Conservation (phyloP, 2,888 invertebrate species). For the Nudaria mundana region DNA sequence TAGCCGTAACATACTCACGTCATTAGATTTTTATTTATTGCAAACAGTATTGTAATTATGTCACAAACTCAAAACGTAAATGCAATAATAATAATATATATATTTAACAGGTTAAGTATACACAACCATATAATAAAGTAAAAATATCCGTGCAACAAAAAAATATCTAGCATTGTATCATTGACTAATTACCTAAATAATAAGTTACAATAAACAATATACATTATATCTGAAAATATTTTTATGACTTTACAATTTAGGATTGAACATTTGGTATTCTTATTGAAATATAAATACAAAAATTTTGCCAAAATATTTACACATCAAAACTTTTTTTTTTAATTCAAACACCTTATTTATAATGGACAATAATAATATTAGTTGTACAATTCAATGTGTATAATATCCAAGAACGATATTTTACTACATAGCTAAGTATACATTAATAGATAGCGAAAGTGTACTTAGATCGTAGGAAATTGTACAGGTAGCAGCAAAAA, state of each 20-base stretch:
- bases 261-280: slow-evolving; percentile 55
- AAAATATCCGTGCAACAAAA: slow-evolving; percentile 40
- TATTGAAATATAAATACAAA: slow-evolving; percentile 44
- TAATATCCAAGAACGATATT: slow-evolving; percentile 37
- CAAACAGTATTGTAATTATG: slow-evolving; percentile 31
- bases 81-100: slow-evolving; percentile 48
- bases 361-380: slow-evolving; percentile 63
- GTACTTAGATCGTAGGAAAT: slow-evolving; percentile 24
- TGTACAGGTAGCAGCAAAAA: too few relatives aligned
- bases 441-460: slow-evolving; percentile 20
- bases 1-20: too few relatives aligned
- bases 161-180: slow-evolving; percentile 25
- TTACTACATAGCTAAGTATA: slow-evolving; percentile 22
- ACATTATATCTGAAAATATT: slow-evolving; percentile 56
- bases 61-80: slow-evolving; percentile 44
- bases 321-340: slow-evolving; percentile 41
- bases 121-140: slow-evolving; percentile 52
- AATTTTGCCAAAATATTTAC: slow-evolving; percentile 56
- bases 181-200: slow-evolving; percentile 34
- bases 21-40: slow-evolving; percentile 37
- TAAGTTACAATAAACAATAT: slow-evolving; percentile 45
- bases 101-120: slow-evolving; percentile 52
- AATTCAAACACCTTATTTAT: slow-evolving; percentile 47
- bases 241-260: slow-evolving; percentile 45
- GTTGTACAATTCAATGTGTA: slow-evolving; percentile 49